Evolutionary conservation across 2,113 vertebrate genomes (phyloP).

Genomic region (Xyrauchen texanus): DNA sequence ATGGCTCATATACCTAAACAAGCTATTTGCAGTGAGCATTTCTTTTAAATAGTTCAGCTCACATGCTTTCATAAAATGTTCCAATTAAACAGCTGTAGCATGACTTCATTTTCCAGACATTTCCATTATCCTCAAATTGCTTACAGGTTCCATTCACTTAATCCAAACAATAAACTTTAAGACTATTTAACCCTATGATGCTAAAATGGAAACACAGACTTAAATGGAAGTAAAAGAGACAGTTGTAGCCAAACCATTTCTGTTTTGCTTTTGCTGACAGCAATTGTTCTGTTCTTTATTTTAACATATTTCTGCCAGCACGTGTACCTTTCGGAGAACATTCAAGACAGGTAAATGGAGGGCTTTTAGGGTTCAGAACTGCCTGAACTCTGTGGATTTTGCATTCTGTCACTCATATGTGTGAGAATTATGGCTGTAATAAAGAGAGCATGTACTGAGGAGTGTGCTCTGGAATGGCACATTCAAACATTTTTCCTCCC

Average conservation of each 20-base stretch:
- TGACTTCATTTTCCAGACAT: slow-evolving; percentile 41
- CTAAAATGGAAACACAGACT: neutral
- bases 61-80: slow-evolving; percentile 11
- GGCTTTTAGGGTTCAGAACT: neutral
- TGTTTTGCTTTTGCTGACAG: too few species aligned
- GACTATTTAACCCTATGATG: slow-evolving; percentile 12
- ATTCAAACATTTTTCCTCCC: slow-evolving; percentile 16
- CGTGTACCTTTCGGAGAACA: neutral
- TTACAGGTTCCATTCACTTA: slow-evolving; percentile 49
- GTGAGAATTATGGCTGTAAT: slow-evolving; percentile 21
- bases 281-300: too few species aligned
- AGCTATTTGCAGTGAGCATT: slow-evolving; percentile 20
- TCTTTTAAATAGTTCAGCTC: neutral
- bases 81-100: slow-evolving; percentile 37
- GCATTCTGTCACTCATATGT: slow-evolving; percentile 17
- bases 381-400: neutral
- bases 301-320: neutral
- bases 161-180: slow-evolving; percentile 29
- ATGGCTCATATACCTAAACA: neutral
- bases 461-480: slow-evolving; percentile 9
- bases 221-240: neutral
- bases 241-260: too few species aligned
- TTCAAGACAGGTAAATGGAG: neutral
- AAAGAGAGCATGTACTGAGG: neutral
- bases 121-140: slow-evolving; percentile 49